Evolutionary conservation across 2,888 invertebrate genomes (phyloP), one percentile per base, ranked within the genome.

Genomic region (Scaeva pyrastri): DNA sequence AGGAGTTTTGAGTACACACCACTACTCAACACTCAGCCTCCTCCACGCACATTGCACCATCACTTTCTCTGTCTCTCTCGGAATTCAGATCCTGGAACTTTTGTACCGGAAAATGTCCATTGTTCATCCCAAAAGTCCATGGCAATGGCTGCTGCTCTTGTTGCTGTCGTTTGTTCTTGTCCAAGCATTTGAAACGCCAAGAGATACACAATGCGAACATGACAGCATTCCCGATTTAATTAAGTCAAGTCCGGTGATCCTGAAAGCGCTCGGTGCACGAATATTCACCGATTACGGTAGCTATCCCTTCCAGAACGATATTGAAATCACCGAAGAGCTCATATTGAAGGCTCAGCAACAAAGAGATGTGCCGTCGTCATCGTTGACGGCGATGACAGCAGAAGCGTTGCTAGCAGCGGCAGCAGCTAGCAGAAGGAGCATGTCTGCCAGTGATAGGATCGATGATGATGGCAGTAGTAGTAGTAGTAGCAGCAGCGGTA

Each of bases 241-340:
- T 89, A 92, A 91, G 89, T 91, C 90, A 86, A 92, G 92, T 90
- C 92, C 92, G 84, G 90, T 92, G 87, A 92, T 92, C 88, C 89
- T 92, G 60, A 92, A 92, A 88, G 92, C 92, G 41, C 89, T 92
- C 45, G 92, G 91, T 31, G 92, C 92, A 50, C 90, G 90, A 87
- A 90, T 92, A 88, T 92, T 92, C 89, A 90, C 90, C 87, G 91
- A 91, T 87, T 90, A 89, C 16, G 90, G 90, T 41, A 81, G 62
- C 75, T 85, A 89, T 86, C 88, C 77, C 23, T 86, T 77, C 26
- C 86, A 64, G 73, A 82, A 86, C 78, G 82, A 86, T 70, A 82
- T 86, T 77, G 82, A 86, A 82, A 78, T 86, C 26, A 86, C 86
- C 58, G 86, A 86, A 41, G 82, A 86, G 74, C 86, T 86, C 21